A percentile compares a stretch with the other conserved stretches of the same genome.
Conservation (phyloP, 2,888 invertebrate species). For the Perdita meconis region DNA sequence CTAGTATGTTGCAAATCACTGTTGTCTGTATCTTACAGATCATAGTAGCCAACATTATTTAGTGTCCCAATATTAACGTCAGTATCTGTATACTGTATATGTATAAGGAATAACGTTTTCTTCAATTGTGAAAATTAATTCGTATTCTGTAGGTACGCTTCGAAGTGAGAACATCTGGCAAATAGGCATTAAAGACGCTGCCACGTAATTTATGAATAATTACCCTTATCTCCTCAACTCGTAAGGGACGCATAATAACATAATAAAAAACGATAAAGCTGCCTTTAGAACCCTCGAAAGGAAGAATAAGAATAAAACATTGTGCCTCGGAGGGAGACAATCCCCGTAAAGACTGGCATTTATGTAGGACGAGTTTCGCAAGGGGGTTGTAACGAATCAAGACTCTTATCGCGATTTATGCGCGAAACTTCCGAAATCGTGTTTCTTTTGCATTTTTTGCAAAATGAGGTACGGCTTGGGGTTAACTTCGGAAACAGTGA, state of each 20-base stretch:
- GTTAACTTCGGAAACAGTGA: neutral
- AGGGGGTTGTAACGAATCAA: constrained; percentile 17
- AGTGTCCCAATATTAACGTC: no score
- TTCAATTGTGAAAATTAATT: no score
- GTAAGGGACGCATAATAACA: constrained; percentile 20
- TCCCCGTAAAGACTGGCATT: constrained; percentile 26
- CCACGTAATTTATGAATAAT: constrained; percentile 24
- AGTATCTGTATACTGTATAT: no score
- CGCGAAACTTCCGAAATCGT: constrained; percentile 3
- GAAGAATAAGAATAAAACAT: constrained; percentile 52
- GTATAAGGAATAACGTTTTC: no score
- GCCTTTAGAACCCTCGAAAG: constrained; percentile 28
- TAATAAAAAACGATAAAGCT: constrained; percentile 26
- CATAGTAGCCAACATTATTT: no score
- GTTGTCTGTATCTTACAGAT: no score
- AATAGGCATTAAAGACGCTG: neutral
- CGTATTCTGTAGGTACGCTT: no score
- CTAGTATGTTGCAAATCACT: no score
- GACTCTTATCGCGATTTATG: constrained; percentile 35
- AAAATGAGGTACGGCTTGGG: neutral
- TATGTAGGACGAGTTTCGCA: constrained; percentile 13
- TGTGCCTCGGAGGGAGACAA: constrained; percentile 25
- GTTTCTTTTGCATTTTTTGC: neutral
- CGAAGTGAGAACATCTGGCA: neutral
- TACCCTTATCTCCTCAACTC: constrained; percentile 21